A percentile compares a stretch with the other conserved stretches of the same genome.
These are phyloP conservation scores for Tetrapedia diversipes DNA, from an alignment of 2,888 invertebrate genomes.

Conservation along the genomic window DNA sequence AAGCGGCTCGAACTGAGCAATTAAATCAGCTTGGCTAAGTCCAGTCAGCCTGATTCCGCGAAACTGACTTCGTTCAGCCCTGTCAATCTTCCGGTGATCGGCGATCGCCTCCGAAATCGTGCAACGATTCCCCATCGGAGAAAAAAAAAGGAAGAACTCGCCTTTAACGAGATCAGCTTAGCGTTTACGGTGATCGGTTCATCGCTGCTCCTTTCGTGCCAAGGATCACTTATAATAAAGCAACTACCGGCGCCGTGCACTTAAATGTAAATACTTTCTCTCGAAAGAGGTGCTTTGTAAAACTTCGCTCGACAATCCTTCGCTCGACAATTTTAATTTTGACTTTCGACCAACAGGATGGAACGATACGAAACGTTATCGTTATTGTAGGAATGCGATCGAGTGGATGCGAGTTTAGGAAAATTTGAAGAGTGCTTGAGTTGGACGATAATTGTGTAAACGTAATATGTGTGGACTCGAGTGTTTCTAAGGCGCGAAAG, in stretches of 20 bases:
- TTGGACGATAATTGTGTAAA: no score
- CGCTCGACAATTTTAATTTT: neutral
- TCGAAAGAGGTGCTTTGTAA: neutral
- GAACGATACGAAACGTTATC: neutral
- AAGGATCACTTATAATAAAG: neutral
- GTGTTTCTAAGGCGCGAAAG: no score
- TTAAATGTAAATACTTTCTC: neutral
- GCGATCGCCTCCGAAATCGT: neutral
- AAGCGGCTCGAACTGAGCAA: slow-evolving; percentile 44
- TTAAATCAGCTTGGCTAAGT: slow-evolving; percentile 32
- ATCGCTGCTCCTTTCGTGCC: slow-evolving; percentile 3
- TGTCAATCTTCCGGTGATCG: neutral
- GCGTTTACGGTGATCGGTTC: neutral
- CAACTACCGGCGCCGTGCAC: neutral
- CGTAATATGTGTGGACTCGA: no score
- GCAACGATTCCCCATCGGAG: no score
- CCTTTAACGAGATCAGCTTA: neutral
- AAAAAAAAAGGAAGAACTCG: neutral
- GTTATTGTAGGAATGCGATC: no score
- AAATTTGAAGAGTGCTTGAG: no score
- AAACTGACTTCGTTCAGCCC: neutral
- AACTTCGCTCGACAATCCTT: neutral
- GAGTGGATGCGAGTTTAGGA: no score
- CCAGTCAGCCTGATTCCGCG: neutral
- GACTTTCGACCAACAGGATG: no score